A percentile compares a stretch with the other conserved stretches of the same genome.
phyloP scores from a whole-genome alignment of 1,140 invertebrate species.

The Megalopta genalis region DNA sequence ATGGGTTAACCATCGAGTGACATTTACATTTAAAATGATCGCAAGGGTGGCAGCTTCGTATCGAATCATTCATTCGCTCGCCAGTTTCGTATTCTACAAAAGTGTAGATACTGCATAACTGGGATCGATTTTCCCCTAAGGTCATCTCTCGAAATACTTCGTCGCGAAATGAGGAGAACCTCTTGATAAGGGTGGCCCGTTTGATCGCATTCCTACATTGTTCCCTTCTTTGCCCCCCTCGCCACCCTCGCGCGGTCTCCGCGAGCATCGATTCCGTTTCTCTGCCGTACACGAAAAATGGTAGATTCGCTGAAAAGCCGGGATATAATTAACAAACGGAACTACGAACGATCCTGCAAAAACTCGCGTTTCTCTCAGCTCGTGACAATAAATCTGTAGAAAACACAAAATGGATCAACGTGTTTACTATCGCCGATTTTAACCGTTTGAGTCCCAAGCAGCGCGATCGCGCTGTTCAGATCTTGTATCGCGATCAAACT shows the following conservation, averaged over 20 bases:
- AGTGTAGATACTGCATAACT: constrained; percentile 30
- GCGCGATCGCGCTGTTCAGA: too few relatives aligned
- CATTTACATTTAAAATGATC: neutral
- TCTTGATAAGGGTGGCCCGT: constrained; percentile 37
- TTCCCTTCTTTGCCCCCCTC: neutral
- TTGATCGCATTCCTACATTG: constrained; percentile 28
- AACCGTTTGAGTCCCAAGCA: too few relatives aligned
- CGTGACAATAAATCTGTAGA: too few relatives aligned
- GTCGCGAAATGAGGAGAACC: constrained; percentile 31
- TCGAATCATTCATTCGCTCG: constrained; percentile 16
- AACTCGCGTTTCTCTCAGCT: too few relatives aligned
- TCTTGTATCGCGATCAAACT: too few relatives aligned
- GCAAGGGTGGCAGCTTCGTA: constrained; percentile 9
- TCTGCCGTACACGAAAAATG: constrained; percentile 15
- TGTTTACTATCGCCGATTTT: too few relatives aligned
- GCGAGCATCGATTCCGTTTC: constrained; percentile 1
- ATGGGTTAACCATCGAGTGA: too few relatives aligned
- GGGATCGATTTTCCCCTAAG: constrained; percentile 59
- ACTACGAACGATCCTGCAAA: neutral
- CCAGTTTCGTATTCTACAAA: constrained; percentile 51
- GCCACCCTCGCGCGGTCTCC: neutral
- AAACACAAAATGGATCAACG: too few relatives aligned
- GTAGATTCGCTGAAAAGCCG: neutral
- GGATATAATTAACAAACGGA: neutral
- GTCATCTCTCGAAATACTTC: constrained; percentile 58